Conservation (phyloP, 2,797 vertebrate species). For the Benthosema pterotum region DNA sequence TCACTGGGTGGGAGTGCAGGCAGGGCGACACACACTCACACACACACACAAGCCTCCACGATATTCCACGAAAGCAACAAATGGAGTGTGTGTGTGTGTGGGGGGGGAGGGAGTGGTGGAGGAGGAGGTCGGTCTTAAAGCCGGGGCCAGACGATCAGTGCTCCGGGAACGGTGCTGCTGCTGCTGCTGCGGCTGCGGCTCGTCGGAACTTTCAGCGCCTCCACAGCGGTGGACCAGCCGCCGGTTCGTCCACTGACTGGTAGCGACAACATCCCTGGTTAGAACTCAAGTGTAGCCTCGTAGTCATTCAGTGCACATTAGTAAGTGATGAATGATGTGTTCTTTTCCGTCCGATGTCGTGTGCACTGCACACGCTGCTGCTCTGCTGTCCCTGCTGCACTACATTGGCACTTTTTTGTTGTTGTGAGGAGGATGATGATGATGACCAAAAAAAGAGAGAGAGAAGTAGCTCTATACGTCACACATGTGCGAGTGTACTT, state of each 20-base stretch:
- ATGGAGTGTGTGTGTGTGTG: background rate
- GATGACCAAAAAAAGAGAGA: slow-evolving; percentile 41
- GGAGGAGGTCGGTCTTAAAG: background rate
- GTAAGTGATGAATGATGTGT: slow-evolving; percentile 10
- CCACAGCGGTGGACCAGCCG: slow-evolving; percentile 20
- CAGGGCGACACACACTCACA: too few relatives aligned
- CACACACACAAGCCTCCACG: slow-evolving; percentile 29
- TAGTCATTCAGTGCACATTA: too few relatives aligned
- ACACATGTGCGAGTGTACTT: slow-evolving; percentile 4
- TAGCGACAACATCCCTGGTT: slow-evolving; percentile 18
- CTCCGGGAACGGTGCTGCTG: slow-evolving; percentile 46
- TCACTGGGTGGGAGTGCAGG: slow-evolving; percentile 32
- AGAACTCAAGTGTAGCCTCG: slow-evolving; percentile 11
- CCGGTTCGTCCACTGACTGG: slow-evolving; percentile 37
- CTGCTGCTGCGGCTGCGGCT: slow-evolving; percentile 48
- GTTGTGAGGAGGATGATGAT: slow-evolving; percentile 37
- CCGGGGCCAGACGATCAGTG: slow-evolving; percentile 45
- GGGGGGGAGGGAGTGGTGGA: too few relatives aligned
- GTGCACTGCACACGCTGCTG: slow-evolving; percentile 16
- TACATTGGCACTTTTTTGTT: slow-evolving; percentile 63
- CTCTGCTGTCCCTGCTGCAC: slow-evolving; percentile 47
- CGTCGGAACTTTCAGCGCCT: slow-evolving; percentile 55
- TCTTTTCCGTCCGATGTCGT: too few relatives aligned
- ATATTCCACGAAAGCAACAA: slow-evolving; percentile 73
- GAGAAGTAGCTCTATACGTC: slow-evolving; percentile 27